A percentile compares a stretch with the other conserved stretches of the same genome.
Evolutionary conservation across 2,888 invertebrate species (phyloP).

Genomic region (Thalpophila matura): DNA sequence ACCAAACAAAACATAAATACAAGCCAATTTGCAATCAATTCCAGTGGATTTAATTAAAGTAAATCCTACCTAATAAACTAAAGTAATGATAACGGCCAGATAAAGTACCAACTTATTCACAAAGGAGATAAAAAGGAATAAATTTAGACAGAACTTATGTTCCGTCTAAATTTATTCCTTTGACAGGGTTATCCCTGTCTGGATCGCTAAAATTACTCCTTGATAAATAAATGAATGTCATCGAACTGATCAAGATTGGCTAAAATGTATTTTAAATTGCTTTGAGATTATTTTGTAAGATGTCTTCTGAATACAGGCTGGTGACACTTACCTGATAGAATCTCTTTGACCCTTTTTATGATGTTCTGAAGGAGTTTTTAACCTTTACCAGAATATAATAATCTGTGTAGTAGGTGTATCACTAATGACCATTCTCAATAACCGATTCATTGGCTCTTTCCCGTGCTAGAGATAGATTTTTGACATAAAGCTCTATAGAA

Average conservation of each 20-base stretch:
- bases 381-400: not conserved
- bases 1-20: conserved; percentile 1
- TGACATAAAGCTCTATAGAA: too few species aligned
- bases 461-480: too few species aligned
- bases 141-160: conserved; percentile 36
- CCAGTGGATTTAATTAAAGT: conserved; percentile 58
- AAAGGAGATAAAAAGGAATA: conserved; percentile 38
- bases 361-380: not conserved
- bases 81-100: conserved; percentile 62
- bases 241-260: conserved; percentile 34
- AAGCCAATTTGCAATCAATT: conserved; percentile 5
- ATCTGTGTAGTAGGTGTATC: too few species aligned
- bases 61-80: conserved; percentile 61
- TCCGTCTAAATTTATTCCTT: too few species aligned
- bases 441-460: too few species aligned
- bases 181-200: conserved; percentile 52
- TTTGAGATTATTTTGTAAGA: conserved; percentile 41
- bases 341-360: conserved; percentile 1
- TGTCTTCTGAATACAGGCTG: conserved; percentile 4
- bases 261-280: conserved; percentile 46
- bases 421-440: too few species aligned
- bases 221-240: conserved; percentile 42
- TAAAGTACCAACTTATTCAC: conserved; percentile 65
- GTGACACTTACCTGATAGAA: conserved; percentile 7
- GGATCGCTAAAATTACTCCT: conserved; percentile 28